These are phyloP conservation scores for Eueides isabella DNA, from an alignment of 1,140 invertebrate species.

Conservation along the genomic window DNA sequence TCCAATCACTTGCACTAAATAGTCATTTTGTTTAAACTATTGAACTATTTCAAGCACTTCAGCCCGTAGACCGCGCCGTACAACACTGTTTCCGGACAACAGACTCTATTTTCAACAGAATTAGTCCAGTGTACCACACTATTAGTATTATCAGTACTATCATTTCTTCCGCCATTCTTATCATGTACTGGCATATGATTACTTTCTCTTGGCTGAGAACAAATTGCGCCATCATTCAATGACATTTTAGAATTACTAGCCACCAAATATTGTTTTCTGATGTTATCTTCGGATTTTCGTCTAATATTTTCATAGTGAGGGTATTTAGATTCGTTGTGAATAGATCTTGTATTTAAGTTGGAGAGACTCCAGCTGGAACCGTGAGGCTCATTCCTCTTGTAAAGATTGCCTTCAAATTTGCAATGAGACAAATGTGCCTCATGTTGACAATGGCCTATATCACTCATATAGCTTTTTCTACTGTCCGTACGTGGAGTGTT, in stretches of 20 bases:
- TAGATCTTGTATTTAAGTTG: slow-evolving; percentile 5
- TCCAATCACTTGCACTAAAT: slow-evolving; percentile 8
- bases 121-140: slow-evolving; percentile 35
- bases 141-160: slow-evolving; percentile 10
- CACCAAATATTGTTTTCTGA: not conserved
- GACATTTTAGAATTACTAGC: slow-evolving; percentile 3
- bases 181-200: slow-evolving; percentile 13
- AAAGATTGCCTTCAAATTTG: slow-evolving; percentile 17
- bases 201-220: slow-evolving; percentile 29
- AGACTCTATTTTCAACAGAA: slow-evolving; percentile 35
- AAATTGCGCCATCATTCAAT: slow-evolving; percentile 14
- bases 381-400: slow-evolving; percentile 16
- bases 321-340: not conserved
- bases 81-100: slow-evolving; percentile 32
- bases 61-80: slow-evolving; percentile 33
- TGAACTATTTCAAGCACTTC: slow-evolving; percentile 32
- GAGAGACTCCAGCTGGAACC: slow-evolving; percentile 35
- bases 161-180: not conserved
- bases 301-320: slow-evolving; percentile 12
- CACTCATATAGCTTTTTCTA: slow-evolving; percentile 18
- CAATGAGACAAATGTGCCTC: not conserved
- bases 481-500: slow-evolving; percentile 8
- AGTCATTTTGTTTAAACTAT: not conserved
- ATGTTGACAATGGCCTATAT: not conserved
- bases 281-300: slow-evolving; percentile 14